These are phyloP conservation scores for Heloderma charlesbogerti DNA, from an alignment of 2,113 vertebrate species.

Conservation along the genomic window DNA sequence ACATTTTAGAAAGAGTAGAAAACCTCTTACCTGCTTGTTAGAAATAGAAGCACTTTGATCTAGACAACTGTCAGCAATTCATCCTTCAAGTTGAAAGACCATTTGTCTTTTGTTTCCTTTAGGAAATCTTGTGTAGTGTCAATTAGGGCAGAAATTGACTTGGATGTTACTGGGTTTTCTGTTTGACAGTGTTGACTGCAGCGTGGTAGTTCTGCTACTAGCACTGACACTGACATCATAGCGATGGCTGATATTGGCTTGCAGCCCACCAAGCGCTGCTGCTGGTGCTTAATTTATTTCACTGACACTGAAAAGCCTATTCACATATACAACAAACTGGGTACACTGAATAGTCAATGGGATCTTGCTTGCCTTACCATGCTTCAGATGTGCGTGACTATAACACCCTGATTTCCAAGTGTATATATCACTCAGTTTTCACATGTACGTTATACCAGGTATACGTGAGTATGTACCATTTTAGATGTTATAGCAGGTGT, in stretches of 20 bases:
- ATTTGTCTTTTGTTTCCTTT: conserved; percentile 5
- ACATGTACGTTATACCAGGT: neutral
- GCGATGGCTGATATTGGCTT: neutral
- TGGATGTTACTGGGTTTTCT: neutral
- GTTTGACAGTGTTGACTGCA: neutral
- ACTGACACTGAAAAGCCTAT: neutral
- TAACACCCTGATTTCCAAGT: neutral
- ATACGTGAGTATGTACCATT: no score
- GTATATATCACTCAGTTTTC: neutral
- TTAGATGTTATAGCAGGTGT: neutral
- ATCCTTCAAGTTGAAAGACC: conserved; percentile 1
- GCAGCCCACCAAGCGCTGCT: neutral
- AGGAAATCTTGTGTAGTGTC: neutral
- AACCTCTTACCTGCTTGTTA: neutral
- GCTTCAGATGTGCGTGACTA: neutral
- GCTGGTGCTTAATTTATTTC: neutral
- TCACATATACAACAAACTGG: neutral
- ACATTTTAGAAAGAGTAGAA: neutral
- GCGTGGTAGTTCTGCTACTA: neutral
- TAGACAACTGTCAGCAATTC: neutral
- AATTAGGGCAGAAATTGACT: neutral
- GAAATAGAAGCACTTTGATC: neutral
- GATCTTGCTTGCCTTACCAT: neutral
- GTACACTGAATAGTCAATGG: neutral
- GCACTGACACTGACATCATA: neutral